phyloP scores from a whole-genome alignment of 2,113 vertebrate species.

The Triplophysa siluroides region DNA sequence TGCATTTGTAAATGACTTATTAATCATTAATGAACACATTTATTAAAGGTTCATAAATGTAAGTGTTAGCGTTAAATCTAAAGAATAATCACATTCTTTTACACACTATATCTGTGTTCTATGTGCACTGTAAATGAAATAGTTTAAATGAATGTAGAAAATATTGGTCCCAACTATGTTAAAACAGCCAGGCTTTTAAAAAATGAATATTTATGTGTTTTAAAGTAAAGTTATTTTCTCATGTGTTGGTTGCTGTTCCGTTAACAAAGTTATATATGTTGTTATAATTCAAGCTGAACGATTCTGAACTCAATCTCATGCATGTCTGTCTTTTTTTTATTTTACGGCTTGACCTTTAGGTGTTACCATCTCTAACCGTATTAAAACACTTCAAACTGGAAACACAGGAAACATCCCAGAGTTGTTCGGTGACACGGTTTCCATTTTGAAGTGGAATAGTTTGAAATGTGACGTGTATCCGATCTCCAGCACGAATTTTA shows the following conservation, averaged over 20 bases:
- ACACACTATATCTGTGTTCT: too few species aligned
- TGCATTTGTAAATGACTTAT: too few species aligned
- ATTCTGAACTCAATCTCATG: neutral
- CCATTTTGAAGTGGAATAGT: constrained; percentile 74
- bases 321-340: neutral
- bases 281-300: neutral
- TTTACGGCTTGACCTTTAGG: neutral
- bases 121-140: too few species aligned
- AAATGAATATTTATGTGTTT: too few species aligned
- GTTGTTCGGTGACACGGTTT: constrained; percentile 50
- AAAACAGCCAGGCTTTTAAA: too few species aligned
- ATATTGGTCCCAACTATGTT: too few species aligned
- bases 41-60: too few species aligned
- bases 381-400: neutral
- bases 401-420: neutral
- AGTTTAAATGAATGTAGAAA: too few species aligned
- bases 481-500: neutral
- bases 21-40: too few species aligned
- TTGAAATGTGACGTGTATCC: neutral
- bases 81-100: too few species aligned
- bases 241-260: neutral
- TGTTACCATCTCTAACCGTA: neutral
- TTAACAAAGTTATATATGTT: neutral
- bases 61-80: too few species aligned
- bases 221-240: too few species aligned